Percentiles rank a stretch among this genome's conserved stretches.
phyloP scores from a whole-genome alignment of 2,113 vertebrate genomes.

The Hyla sarda region DNA sequence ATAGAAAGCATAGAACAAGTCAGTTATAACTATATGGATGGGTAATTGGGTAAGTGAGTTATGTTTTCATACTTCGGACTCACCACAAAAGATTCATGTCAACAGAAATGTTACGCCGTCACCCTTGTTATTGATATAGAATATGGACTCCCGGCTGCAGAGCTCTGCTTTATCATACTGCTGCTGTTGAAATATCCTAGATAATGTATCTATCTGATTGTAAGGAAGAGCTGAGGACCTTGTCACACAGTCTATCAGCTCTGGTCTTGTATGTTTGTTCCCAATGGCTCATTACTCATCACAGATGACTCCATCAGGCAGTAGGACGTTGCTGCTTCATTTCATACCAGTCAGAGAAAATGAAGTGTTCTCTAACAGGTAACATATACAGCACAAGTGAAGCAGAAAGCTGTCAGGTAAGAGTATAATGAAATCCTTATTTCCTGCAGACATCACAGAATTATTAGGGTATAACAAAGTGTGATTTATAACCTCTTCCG shows the following conservation, averaged over 20 bases:
- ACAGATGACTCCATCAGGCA: slow-evolving; percentile 25
- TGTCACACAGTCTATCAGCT: slow-evolving; percentile 20
- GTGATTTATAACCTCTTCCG: slow-evolving; percentile 44
- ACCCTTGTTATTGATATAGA: not conserved
- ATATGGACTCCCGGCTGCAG: not conserved
- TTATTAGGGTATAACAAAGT: slow-evolving; percentile 48
- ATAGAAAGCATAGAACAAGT: no score
- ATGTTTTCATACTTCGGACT: not conserved
- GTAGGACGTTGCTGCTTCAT: slow-evolving; percentile 38
- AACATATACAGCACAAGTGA: slow-evolving; percentile 24
- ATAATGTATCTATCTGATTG: not conserved
- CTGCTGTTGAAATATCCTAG: not conserved
- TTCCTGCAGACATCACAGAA: slow-evolving; percentile 35
- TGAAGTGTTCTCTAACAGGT: slow-evolving; percentile 28
- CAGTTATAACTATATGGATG: no score
- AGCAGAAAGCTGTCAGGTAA: slow-evolving; percentile 26
- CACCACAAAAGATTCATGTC: not conserved
- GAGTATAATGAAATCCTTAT: slow-evolving; percentile 37
- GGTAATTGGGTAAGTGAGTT: not conserved
- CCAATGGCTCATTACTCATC: slow-evolving; percentile 22
- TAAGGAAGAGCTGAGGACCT: not conserved
- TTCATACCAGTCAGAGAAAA: slow-evolving; percentile 7
- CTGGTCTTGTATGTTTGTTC: not conserved
- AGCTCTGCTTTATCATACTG: not conserved
- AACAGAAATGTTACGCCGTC: not conserved